phyloP scores from a whole-genome alignment of 2,888 invertebrate species.

The Caradrina kadenii region DNA sequence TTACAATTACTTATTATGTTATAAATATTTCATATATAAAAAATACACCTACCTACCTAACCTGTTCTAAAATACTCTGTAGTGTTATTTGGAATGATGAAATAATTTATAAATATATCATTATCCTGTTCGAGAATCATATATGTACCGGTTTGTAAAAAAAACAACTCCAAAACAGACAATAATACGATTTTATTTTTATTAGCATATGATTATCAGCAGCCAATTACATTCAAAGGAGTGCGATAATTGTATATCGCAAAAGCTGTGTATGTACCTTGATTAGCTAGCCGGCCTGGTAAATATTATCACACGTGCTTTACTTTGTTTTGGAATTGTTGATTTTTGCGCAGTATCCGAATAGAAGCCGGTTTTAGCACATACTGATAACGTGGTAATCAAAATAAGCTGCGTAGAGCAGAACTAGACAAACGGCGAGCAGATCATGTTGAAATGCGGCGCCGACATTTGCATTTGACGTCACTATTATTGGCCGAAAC shows the following conservation, averaged over 20 bases:
- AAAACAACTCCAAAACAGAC: conserved; percentile 9
- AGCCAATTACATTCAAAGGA: conserved; percentile 38
- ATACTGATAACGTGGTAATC: conserved; percentile 72
- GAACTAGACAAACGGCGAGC: conserved; percentile 59
- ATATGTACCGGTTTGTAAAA: conserved; percentile 35
- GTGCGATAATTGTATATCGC: conserved; percentile 56
- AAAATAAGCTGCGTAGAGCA: conserved; percentile 55
- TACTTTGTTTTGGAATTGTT: conserved; percentile 68
- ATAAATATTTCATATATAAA: conserved; percentile 21
- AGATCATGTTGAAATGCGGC: conserved; percentile 58
- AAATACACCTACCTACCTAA: conserved; percentile 14
- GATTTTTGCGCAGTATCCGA: conserved; percentile 70
- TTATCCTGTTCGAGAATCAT: conserved; percentile 14
- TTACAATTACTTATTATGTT: conserved; percentile 16
- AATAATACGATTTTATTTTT: conserved; percentile 4
- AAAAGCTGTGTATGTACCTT: conserved; percentile 59
- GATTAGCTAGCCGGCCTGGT: conserved; percentile 63
- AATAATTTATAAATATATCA: conserved; percentile 9
- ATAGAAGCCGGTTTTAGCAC: conserved; percentile 72
- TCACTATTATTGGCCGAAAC: conserved; percentile 65
- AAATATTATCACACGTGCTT: conserved; percentile 71
- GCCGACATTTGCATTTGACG: conserved; percentile 70
- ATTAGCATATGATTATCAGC: conserved; percentile 27
- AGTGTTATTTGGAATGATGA: conserved; percentile 16
- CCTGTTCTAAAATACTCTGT: conserved; percentile 19